Evolutionary conservation across 1,140 invertebrate species (phyloP).

Genomic region (Drosophila kepulauana): DNA sequence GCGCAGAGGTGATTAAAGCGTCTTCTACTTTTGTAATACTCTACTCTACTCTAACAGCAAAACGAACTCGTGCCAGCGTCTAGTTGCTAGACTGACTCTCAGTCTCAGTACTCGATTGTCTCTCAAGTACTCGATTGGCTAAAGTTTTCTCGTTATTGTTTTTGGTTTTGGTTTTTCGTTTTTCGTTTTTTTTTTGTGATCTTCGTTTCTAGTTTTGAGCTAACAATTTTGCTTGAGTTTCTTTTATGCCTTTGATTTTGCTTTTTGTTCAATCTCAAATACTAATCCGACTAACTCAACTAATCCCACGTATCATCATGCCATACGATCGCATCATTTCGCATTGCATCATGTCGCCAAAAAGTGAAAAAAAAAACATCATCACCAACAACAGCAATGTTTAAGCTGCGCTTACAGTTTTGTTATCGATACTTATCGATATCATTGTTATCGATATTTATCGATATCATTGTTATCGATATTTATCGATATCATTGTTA

Average conservation of each 20-base stretch:
- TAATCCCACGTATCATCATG: slow-evolving; percentile 58
- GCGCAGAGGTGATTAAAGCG: slow-evolving; percentile 80
- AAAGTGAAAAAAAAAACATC: background rate
- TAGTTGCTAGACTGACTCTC: slow-evolving; percentile 4
- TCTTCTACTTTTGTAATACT: slow-evolving; percentile 40
- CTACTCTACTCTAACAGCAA: slow-evolving; percentile 60
- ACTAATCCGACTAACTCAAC: slow-evolving; percentile 57
- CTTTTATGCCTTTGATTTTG: slow-evolving; percentile 38
- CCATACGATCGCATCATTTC: slow-evolving; percentile 69
- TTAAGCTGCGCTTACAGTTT: background rate
- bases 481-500: too few relatives aligned
- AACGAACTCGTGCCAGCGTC: slow-evolving; percentile 41
- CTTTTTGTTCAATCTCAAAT: slow-evolving; percentile 39
- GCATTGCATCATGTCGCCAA: slow-evolving; percentile 54
- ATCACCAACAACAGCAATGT: slow-evolving; percentile 1
- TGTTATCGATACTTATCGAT: too few relatives aligned
- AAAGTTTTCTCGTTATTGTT: slow-evolving; percentile 48
- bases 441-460: too few relatives aligned
- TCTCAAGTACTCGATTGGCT: slow-evolving; percentile 39
- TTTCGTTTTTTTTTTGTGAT: slow-evolving; percentile 49
- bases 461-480: too few relatives aligned
- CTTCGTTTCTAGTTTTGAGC: slow-evolving; percentile 54
- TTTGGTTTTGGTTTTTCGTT: slow-evolving; percentile 47
- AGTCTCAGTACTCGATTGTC: slow-evolving; percentile 29
- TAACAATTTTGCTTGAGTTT: slow-evolving; percentile 54